Conservation (phyloP, 2,888 invertebrate species). For the Autographa pulchrina region DNA sequence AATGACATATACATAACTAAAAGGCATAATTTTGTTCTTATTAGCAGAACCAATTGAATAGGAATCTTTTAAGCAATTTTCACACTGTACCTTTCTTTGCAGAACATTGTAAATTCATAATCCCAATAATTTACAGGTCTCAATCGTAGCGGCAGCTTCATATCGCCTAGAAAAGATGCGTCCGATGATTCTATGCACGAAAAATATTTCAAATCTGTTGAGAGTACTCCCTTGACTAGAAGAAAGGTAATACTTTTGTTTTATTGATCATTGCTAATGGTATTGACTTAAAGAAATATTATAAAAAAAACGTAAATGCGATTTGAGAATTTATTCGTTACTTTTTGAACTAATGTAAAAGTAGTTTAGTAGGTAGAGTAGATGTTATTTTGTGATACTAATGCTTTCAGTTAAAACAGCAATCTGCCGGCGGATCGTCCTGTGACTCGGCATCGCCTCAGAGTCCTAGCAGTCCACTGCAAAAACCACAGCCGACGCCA, state of each 20-base stretch:
- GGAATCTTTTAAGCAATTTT: no score
- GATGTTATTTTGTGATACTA: slow-evolving; percentile 41
- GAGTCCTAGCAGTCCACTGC: slow-evolving; percentile 90
- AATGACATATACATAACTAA: no score
- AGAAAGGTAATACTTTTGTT: slow-evolving; percentile 79
- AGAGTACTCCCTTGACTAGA: slow-evolving; percentile 91
- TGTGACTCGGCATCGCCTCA: slow-evolving; percentile 90
- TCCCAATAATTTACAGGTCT: slow-evolving; percentile 71
- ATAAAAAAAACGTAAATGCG: neutral
- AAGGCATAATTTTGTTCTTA: no score
- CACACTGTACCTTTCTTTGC: no score
- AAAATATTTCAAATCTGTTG: slow-evolving; percentile 93
- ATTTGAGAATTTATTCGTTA: no score
- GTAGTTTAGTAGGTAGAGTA: slow-evolving; percentile 40
- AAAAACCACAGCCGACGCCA: slow-evolving; percentile 83
- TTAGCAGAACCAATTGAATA: no score
- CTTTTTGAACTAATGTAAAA: no score
- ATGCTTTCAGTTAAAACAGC: slow-evolving; percentile 81
- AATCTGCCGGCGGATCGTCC: slow-evolving; percentile 86
- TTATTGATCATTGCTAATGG: slow-evolving; percentile 3
- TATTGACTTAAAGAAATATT: neutral
- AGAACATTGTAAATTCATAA: neutral
- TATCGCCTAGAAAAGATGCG: slow-evolving; percentile 89
- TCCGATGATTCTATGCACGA: slow-evolving; percentile 96
- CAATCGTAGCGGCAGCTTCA: slow-evolving; percentile 89